Evolutionary conservation across 2,888 invertebrate genomes (phyloP), one percentile per base, ranked within the genome.

Genomic region (Chymomyza amoena): DNA sequence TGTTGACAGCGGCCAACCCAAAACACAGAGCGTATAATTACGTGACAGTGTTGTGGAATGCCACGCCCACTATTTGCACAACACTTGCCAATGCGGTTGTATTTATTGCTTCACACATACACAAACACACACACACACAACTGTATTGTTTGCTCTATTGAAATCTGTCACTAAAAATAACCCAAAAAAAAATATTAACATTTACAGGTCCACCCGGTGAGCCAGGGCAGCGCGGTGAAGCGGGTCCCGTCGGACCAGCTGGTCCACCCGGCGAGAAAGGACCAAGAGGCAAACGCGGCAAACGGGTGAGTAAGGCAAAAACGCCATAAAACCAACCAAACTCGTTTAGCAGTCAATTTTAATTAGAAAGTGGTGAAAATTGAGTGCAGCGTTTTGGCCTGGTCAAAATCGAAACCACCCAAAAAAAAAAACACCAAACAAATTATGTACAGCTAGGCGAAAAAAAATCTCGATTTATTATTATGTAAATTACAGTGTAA

Each of bases 191-290:
- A 80, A 76, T 71, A 80, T 81, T 77, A 66, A 75, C 75, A 78
- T 66, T 79, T 72, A 61, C 75, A 92, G 92, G 92, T 72, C 87
- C 89, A 52, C 90, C 90, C 66, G 92, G 92, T 20, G 85, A 87
- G 70, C 88, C 89, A 2, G 92, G 92, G 9, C 90, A 89, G 32
- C 83, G 85, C 16, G 92, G 92, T 13, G 91, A 90, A 75, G 64
- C 93, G 81, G 97, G 97, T 84, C 95, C 95, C 81, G 93, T 94
- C 80, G 98, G 98, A 72, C 92, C 92, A 25, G 85, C 94, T 82
- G 97, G 97, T 87, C 95, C 95, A 80, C 93, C 94, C 78, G 98
- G 98, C 84, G 97, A 97, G 92, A 96, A 96, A 92, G 98, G 98
- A 91, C 94, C 95, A 84, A 94, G 97, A 91, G 98, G 98, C 91